Evolutionary conservation across 2,888 invertebrate species (phyloP).

Genomic region (Vesta saturnalis): DNA sequence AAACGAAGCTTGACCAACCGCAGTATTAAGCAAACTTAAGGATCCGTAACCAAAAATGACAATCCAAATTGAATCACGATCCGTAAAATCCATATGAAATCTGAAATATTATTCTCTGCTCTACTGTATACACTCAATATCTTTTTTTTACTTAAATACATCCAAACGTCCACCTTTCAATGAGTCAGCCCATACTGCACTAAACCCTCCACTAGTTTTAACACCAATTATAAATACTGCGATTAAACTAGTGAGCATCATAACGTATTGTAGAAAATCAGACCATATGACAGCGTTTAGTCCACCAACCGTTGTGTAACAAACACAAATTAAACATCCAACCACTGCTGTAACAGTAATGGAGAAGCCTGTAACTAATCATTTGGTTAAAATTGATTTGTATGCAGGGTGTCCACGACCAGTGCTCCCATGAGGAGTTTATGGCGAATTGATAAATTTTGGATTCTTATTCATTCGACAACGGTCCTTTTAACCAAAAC

Average conservation of each 20-base stretch:
- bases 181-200: conserved; percentile 65
- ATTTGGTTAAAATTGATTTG: too few species aligned
- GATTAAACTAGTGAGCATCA: neutral
- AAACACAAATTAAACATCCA: conserved; percentile 76
- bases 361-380: conserved; percentile 57
- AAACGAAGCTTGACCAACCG: conserved; percentile 67
- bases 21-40: conserved; percentile 65
- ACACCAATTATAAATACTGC: neutral
- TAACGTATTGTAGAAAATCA: conserved; percentile 63
- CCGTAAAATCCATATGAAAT: conserved; percentile 51
- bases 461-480: too few species aligned
- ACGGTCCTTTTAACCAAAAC: too few species aligned
- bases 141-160: neutral
- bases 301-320: conserved; percentile 78
- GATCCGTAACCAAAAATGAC: conserved; percentile 68
- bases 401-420: too few species aligned
- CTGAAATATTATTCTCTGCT: neutral
- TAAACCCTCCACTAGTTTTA: conserved; percentile 63
- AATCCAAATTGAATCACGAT: conserved; percentile 70
- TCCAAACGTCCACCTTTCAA: too few species aligned
- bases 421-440: too few species aligned
- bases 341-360: conserved; percentile 73
- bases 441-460: too few species aligned
- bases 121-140: neutral
- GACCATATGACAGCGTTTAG: conserved; percentile 75